Percentiles rank a stretch among this genome's conserved stretches.
Evolutionary conservation across 2,113 vertebrate genomes (phyloP).

Genomic region (Dendropsophus ebraccatus): DNA sequence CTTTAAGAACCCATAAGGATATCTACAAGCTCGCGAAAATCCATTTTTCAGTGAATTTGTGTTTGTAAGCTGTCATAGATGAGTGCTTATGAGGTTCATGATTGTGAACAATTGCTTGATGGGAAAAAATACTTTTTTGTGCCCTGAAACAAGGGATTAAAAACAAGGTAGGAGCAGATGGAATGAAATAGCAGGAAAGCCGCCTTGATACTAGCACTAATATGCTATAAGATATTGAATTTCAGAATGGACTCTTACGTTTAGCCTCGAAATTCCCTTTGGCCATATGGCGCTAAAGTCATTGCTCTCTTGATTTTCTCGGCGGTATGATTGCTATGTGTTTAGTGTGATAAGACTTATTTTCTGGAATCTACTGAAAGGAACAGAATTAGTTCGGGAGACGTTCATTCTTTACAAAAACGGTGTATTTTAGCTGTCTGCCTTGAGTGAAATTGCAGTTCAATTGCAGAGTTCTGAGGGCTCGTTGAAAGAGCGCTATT

Average conservation of each 20-base stretch:
- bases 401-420: conserved; percentile 26
- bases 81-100: background rate
- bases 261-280: background rate
- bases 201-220: background rate
- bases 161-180: background rate
- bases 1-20: background rate
- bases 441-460: conserved; percentile 15
- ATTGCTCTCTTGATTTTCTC: conserved; percentile 22
- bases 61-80: background rate
- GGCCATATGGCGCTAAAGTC: conserved; percentile 11
- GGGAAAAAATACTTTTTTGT: conserved; percentile 2
- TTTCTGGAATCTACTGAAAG: conserved; percentile 1
- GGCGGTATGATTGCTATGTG: conserved; percentile 10
- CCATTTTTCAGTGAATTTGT: background rate
- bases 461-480: conserved; percentile 7
- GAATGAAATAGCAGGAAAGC: conserved; percentile 12
- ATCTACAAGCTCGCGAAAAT: background rate
- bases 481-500: conserved; percentile 12
- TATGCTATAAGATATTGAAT: background rate
- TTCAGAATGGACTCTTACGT: conserved; percentile 23
- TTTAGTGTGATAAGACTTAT: conserved; percentile 30
- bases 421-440: conserved; percentile 9
- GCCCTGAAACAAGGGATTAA: background rate
- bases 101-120: conserved; percentile 1
- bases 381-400: conserved; percentile 19